A percentile compares a stretch with the other conserved stretches of the same genome.
Conservation (phyloP, 92 coral and sea anemone species). For the Porites evermanni region DNA sequence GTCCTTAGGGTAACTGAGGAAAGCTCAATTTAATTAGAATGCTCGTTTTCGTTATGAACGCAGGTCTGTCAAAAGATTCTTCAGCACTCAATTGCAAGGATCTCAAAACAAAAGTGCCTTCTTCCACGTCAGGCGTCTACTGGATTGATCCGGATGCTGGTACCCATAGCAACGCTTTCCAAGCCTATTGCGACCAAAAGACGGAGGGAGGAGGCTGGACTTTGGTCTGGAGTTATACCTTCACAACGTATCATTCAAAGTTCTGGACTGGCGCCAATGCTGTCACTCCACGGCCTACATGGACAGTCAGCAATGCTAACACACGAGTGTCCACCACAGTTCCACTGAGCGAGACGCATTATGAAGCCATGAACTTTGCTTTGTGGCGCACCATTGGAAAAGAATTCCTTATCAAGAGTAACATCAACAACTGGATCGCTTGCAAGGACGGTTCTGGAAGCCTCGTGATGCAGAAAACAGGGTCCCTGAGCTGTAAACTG, state of each 20-base stretch:
- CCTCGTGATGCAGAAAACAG: too few species aligned
- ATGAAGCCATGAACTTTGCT: conserved; percentile 43
- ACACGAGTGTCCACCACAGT: conserved; percentile 32
- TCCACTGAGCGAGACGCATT: conserved; percentile 49
- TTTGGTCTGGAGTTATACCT: conserved; percentile 55
- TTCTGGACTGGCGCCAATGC: too few species aligned
- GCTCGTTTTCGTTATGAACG: neutral
- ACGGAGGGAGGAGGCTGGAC: conserved; percentile 56
- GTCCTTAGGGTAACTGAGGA: neutral
- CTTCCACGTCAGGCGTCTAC: conserved; percentile 43
- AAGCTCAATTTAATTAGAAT: neutral
- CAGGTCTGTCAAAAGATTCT: conserved; percentile 6
- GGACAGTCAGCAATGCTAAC: conserved; percentile 14
- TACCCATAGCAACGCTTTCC: conserved; percentile 31
- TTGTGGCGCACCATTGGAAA: conserved; percentile 56
- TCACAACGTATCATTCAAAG: too few species aligned
- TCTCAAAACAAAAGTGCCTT: conserved; percentile 8
- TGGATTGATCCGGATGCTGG: conserved; percentile 54
- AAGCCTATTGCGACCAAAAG: conserved; percentile 43
- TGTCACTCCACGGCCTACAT: conserved; percentile 31
- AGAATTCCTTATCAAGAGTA: conserved; percentile 19
- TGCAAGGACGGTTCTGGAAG: neutral
- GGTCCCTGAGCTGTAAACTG: too few species aligned
- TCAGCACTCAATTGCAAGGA: conserved; percentile 20
- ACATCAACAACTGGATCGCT: conserved; percentile 24